Base-by-base conservation (phyloP, 2,888 invertebrate species). In the Drosophila hawaiiensis region DNA sequence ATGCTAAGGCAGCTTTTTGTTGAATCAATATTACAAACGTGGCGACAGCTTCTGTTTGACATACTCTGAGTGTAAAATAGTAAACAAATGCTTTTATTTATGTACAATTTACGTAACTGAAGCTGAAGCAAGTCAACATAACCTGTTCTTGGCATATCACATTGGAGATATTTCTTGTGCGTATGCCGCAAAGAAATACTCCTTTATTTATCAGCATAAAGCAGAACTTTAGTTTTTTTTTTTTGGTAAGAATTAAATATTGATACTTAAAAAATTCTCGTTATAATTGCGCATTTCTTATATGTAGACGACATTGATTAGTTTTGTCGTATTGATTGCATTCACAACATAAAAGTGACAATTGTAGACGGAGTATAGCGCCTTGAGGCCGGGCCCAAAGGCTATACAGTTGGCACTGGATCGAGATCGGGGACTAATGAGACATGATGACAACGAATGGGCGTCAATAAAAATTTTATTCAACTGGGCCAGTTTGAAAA, bases 401-500 rank as follows among this genome's bases (percentile, higher is more conserved):
- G 73, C 52, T 62, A 73, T 70, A 58, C 47, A 29, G 63, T 68
- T 78, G 72, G 35, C 65, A 33, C 65, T 76, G 76, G 70, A 52
- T 66, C 66, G 49, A 67, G 39, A 58, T 55, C 41, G 43, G 60
- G 52, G 58, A 25, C 53, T 67, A 74, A 69, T 77, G 68, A 66
- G 60, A 60, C 65, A 53, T 69, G 74, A 78, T 78, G 73, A 58
- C 47, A 33, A 14, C 66, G 58, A 63, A 62, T 64, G 43, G 56
- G 63, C 63, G 56, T 49, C 61, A 60, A 71, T 78, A 71, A 78
- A 78, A 68, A 19, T 68, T 58, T 58, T 71, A 68, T 75, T 53
- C 25, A 78, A 71, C 60, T 78, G 78, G 71, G 78, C 70, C 78
- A 78, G 64, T 54, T 65, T 37, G 53, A 43, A 68, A 78, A 71